These are phyloP conservation scores for Axis porcinus DNA, from an alignment of 2,113 vertebrate genomes.

Conservation along the genomic window DNA sequence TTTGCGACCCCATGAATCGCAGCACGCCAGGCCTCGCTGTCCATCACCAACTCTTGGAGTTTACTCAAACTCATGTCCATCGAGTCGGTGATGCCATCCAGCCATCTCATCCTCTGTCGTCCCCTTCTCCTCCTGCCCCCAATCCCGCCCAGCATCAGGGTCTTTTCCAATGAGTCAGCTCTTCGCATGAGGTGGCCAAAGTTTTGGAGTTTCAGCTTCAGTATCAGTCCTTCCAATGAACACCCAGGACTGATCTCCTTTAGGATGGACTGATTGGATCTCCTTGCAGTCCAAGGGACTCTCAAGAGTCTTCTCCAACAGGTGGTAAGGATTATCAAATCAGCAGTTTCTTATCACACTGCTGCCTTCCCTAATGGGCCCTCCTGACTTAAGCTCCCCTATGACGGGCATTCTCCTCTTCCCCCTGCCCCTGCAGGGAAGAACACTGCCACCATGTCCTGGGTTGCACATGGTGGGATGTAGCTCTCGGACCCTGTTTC, in stretches of 20 bases:
- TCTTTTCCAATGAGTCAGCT: not conserved
- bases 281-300: not conserved
- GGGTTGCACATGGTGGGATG: not conserved
- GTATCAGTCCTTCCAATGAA: not conserved
- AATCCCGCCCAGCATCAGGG: not conserved
- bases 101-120: not conserved
- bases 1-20: accelerated
- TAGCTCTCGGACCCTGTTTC: not conserved
- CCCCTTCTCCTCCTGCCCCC: not conserved
- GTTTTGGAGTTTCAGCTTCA: not conserved
- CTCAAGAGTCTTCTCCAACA: too few relatives aligned
- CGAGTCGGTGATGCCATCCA: accelerated
- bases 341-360: not conserved
- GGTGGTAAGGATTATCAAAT: not conserved
- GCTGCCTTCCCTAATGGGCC: not conserved
- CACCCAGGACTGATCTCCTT: not conserved
- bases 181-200: accelerated
- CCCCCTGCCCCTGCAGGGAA: not conserved
- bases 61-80: not conserved
- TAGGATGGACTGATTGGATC: not conserved
- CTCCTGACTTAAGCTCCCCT: not conserved
- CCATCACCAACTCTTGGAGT: not conserved
- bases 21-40: not conserved
- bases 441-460: not conserved
- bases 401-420: not conserved